Evolutionary conservation across 2,888 invertebrate genomes (phyloP).

Genomic region (Cantharis rufa): DNA sequence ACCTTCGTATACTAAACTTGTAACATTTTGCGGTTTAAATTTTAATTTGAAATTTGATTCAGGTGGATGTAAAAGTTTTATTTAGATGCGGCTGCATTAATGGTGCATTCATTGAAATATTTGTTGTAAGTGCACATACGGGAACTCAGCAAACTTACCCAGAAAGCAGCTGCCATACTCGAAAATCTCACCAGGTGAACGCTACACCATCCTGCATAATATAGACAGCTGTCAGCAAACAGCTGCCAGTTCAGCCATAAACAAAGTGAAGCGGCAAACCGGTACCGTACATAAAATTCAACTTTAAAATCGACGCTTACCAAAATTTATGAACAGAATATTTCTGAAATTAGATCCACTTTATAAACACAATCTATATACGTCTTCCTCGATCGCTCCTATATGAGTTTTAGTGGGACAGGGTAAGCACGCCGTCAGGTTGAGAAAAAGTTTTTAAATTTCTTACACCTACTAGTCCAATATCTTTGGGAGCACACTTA

Average conservation of each 20-base stretch:
- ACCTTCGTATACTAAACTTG: not conserved
- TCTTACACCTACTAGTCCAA: constrained; percentile 16
- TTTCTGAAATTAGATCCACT: not conserved
- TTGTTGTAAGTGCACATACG: not conserved
- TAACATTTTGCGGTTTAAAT: not conserved
- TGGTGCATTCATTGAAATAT: not conserved
- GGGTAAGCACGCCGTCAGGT: not conserved
- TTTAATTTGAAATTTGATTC: not conserved
- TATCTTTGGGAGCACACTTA: constrained; percentile 16
- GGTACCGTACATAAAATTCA: not conserved
- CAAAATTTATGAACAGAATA: not conserved
- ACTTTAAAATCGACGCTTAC: not conserved
- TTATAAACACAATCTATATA: not conserved
- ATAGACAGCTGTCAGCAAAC: constrained; percentile 27
- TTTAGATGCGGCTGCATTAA: not conserved
- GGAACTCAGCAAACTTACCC: not conserved
- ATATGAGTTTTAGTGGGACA: not conserved
- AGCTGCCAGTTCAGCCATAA: constrained; percentile 18
- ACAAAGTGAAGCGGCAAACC: constrained; percentile 10
- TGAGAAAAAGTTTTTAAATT: not conserved
- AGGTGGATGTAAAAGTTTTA: not conserved
- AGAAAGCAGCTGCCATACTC: not conserved
- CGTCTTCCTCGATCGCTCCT: not conserved
- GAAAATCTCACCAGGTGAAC: constrained; percentile 15
- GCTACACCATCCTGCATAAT: constrained; percentile 16